Evolutionary conservation across 2,888 invertebrate species (phyloP).

Genomic region (Mantis religiosa): DNA sequence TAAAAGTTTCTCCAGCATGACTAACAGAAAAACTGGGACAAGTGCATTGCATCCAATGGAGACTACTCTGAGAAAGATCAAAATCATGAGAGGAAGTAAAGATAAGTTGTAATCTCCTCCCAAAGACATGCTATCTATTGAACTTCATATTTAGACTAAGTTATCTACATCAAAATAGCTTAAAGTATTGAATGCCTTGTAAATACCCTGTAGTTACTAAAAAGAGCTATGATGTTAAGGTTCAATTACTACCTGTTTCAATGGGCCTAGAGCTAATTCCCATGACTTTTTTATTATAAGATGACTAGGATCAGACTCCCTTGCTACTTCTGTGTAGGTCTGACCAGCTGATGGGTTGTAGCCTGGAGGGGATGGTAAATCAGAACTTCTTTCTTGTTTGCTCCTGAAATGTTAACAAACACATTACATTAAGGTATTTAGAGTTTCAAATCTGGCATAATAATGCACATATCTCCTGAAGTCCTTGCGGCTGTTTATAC

Average conservation of each 20-base stretch:
- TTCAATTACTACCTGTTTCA: constrained; percentile 70
- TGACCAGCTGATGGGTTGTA: constrained; percentile 71
- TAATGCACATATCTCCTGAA: background rate
- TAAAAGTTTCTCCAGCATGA: background rate
- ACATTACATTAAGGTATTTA: background rate
- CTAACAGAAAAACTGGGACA: background rate
- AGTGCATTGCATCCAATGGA: background rate
- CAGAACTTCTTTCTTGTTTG: constrained; percentile 36
- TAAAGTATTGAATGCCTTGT: too few species aligned
- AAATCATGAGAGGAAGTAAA: background rate
- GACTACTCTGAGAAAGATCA: background rate
- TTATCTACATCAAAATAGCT: too few species aligned
- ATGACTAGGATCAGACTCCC: constrained; percentile 77
- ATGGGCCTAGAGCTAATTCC: constrained; percentile 91
- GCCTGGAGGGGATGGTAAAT: constrained; percentile 71
- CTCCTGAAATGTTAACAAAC: constrained; percentile 30
- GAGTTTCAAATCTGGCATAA: background rate
- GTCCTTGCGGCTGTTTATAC: background rate
- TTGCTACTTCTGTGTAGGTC: constrained; percentile 71
- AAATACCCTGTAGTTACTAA: too few species aligned
- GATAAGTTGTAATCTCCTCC: too few species aligned
- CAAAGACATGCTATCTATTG: too few species aligned
- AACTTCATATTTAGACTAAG: too few species aligned
- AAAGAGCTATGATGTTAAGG: too few species aligned
- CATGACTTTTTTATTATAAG: constrained; percentile 91